Base-by-base conservation (phyloP, 2,113 vertebrate genomes). In the Alosa alosa region DNA sequence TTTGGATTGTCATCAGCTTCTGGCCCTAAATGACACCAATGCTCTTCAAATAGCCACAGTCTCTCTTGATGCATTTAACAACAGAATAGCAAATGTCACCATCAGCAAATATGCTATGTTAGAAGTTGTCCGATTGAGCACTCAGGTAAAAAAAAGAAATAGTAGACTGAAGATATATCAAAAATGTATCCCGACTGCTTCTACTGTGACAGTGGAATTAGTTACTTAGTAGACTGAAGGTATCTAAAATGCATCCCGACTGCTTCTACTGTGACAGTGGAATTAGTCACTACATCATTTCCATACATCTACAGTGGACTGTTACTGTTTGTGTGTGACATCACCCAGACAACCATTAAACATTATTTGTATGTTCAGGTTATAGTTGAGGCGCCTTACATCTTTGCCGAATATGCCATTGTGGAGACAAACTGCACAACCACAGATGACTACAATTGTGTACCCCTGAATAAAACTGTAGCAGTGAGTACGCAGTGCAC, bases 61-160 rank as follows among this genome's bases (percentile, higher is more conserved):
- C 7, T 94, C 95, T 68, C 87, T 96, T 86, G 87, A 8, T 7
- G 81, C 81, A 20, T 92, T 94, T 68, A 96, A 95, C 88, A 91
- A 91, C 47, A 52, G 49, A 2, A 90, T 82, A 0, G 72, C 36
- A 22, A 89, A 91, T 0, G 0, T 6, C 0, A 85, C 81, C 7
- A 36, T 36, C 4, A 45, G 25, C 22, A 44, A 84, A 0, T 95
- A 91, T 57, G 20, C 60, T 8, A 15, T 95, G 22, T 64, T 92
- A 15, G 94, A 96, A 39, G 89, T 96, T 22, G 94, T 93, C 72
- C 89, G 95, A 82, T 86, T 96, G 91, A 89, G 92, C 6, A 82
- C 92, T 81, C 92, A 95, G 95, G 95, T 95, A 46, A 49, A 85
- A 45, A 68, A 86, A 68, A 78, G 31, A 81, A 20, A 46, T 31